phyloP scores from a whole-genome alignment of 2,113 vertebrate genomes.

The Grammomys surdaster region DNA sequence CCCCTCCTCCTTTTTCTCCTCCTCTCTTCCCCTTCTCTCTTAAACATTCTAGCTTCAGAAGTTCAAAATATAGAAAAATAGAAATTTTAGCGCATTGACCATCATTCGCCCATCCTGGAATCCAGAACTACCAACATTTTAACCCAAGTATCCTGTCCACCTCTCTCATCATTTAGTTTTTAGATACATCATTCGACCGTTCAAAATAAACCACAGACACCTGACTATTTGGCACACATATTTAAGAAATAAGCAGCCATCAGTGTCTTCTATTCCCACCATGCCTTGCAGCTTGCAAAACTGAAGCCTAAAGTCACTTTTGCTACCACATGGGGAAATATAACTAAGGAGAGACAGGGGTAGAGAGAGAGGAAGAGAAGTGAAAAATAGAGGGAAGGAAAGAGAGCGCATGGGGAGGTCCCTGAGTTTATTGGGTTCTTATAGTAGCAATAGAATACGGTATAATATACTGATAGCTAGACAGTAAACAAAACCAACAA shows the following conservation, averaged over 20 bases:
- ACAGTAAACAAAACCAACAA: background rate
- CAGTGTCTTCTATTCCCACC: background rate
- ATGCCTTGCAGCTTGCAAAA: background rate
- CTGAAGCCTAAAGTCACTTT: background rate
- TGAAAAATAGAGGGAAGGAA: background rate
- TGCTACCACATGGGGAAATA: background rate
- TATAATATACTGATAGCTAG: background rate
- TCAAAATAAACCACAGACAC: background rate
- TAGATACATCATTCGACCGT: background rate
- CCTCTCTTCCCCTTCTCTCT: background rate
- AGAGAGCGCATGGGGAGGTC: background rate
- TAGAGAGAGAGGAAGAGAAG: background rate
- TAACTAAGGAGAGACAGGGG: background rate
- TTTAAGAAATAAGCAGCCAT: background rate
- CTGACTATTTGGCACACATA: background rate
- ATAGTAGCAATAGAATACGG: background rate
- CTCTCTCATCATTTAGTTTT: background rate
- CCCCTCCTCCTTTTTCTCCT: background rate
- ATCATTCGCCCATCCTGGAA: background rate
- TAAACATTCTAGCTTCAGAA: conserved; percentile 20
- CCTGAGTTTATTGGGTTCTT: background rate
- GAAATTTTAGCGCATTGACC: background rate
- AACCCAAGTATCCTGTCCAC: background rate
- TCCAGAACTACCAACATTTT: background rate
- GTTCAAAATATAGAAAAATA: background rate